Evolutionary conservation across 1,140 invertebrate species (phyloP).

Genomic region (Scylla paramamosain): DNA sequence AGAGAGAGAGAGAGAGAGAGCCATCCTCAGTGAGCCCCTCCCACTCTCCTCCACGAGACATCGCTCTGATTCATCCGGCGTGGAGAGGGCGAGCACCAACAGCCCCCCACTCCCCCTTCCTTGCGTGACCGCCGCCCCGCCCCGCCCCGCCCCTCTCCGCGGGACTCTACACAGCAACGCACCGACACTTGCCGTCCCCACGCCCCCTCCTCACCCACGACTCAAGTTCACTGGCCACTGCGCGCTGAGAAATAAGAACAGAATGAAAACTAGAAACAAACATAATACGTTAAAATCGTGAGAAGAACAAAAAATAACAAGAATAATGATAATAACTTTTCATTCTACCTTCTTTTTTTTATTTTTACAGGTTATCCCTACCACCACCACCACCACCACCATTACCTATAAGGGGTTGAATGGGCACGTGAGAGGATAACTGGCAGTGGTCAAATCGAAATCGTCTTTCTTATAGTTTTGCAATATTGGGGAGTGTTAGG

Average conservation of each 20-base stretch:
- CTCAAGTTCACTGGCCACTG: too few species aligned
- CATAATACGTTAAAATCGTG: neutral
- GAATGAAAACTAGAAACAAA: neutral
- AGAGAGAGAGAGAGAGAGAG: neutral
- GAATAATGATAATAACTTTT: neutral
- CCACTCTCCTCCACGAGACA: neutral
- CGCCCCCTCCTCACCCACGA: too few species aligned
- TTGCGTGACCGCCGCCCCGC: neutral
- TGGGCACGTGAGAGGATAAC: too few species aligned
- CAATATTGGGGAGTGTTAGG: too few species aligned
- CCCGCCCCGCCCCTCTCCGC: neutral
- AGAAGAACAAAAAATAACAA: neutral
- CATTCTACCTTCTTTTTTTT: neutral
- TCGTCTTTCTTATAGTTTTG: too few species aligned
- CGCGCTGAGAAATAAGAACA: too few species aligned
- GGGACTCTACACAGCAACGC: neutral
- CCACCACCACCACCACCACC: too few species aligned
- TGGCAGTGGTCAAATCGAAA: too few species aligned
- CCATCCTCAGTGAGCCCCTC: neutral
- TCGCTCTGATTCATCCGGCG: slow-evolving; percentile 1
- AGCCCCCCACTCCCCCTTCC: neutral
- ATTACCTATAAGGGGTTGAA: too few species aligned
- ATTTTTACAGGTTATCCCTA: too few species aligned
- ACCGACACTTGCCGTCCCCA: too few species aligned
- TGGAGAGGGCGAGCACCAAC: neutral